Base-by-base conservation (phyloP, 2,797 vertebrate species). In the Carapus acus region DNA sequence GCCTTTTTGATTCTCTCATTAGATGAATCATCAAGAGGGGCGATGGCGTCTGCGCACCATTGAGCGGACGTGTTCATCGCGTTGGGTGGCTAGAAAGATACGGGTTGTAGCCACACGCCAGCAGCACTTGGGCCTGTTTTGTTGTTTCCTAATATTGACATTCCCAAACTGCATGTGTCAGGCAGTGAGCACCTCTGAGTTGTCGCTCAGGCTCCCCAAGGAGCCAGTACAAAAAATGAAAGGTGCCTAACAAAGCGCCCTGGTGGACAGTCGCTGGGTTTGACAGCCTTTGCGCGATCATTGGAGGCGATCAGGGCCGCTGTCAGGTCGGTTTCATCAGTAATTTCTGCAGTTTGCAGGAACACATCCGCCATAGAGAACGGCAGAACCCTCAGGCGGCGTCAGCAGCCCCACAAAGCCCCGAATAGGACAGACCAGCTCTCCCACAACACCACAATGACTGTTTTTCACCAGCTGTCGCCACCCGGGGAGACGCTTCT, bases 301-400 rank as follows among this genome's bases (percentile, higher is more conserved):
- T n/a, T n/a, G n/a, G n/a, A n/a, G n/a, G n/a, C n/a, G n/a, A n/a
- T n/a, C 19, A 14, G 16, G 15, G 13, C 40, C 54, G n/a, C 20
- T 8, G 29, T 13, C 6, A 21, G 6, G 18, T 29, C 15, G 27
- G 14, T 33, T 41, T 37, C 9, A 20, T 19, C 8, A 39, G 40
- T 47, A 15, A 43, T 41, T 8, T 41, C n/a, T 11, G 20, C 37
- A 23, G 37, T 58, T 50, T 41, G 15, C 12, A 9, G 21, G 36
- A 64, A 51, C 19, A 62, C 42, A 39, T 57, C 43, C 15, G 37
- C 15, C 34, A 24, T 67, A 49, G 43, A 33, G 43, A 58, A 21
- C 43, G 38, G n/a, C 11, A 37, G 19, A 8, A 64, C 34, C 53
- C 33, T 37, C n/a, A 11, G 49, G 65, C 40, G n/a, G n/a, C n/a